Conservation (phyloP, 2,797 vertebrate genomes). For the Amphiprion clarkii region DNA sequence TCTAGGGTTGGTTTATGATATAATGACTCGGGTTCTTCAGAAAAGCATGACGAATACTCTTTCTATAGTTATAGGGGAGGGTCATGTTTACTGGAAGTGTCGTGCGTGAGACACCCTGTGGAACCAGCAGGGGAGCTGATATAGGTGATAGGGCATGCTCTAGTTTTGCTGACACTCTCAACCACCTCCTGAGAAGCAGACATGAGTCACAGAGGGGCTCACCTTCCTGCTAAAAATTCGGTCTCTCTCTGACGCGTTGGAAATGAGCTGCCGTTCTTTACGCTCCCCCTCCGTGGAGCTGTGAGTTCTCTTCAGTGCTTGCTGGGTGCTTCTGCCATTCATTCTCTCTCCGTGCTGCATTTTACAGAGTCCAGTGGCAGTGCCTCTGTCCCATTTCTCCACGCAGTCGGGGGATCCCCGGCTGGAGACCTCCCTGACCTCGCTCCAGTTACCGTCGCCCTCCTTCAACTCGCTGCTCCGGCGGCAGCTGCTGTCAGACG, state of each 20-base stretch:
- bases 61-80: neutral
- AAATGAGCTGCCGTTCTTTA: constrained; percentile 67
- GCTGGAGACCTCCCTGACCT: constrained; percentile 61
- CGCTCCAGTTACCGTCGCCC: constrained; percentile 49
- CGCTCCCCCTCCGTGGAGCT: constrained; percentile 60
- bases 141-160: constrained; percentile 52
- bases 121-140: constrained; percentile 40
- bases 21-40: constrained; percentile 11
- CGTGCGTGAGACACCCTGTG: constrained; percentile 18
- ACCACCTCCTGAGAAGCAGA: constrained; percentile 20
- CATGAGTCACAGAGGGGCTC: constrained; percentile 55
- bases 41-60: constrained; percentile 44
- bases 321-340: constrained; percentile 64
- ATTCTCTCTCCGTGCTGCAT: constrained; percentile 57
- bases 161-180: constrained; percentile 60
- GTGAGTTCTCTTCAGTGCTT: constrained; percentile 78
- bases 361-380: constrained; percentile 63
- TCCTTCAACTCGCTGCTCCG: constrained; percentile 50
- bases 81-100: constrained; percentile 54
- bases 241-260: constrained; percentile 73
- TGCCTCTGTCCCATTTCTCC: constrained; percentile 52
- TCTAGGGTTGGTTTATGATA: neutral
- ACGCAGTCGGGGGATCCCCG: constrained; percentile 66
- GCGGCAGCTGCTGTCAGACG: constrained; percentile 55
- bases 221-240: constrained; percentile 84